These are phyloP conservation scores for Melanotus villosus DNA, from an alignment of 2,888 invertebrate genomes.

Conservation along the genomic window DNA sequence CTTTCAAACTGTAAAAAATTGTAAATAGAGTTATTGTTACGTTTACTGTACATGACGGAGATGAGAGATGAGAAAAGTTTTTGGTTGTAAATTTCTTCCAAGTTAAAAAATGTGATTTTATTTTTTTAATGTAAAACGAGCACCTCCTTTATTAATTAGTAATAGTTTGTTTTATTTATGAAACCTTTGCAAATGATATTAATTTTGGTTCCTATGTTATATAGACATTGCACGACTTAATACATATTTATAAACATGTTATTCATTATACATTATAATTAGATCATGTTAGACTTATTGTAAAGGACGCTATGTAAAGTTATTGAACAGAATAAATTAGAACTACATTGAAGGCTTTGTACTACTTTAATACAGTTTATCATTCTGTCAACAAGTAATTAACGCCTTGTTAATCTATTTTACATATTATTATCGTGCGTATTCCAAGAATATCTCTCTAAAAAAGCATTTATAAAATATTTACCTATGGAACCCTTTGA, in stretches of 20 bases:
- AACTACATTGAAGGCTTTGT: slow-evolving; percentile 57
- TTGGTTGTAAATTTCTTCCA: slow-evolving; percentile 5
- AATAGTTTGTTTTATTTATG: slow-evolving; percentile 36
- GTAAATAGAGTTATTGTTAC: slow-evolving; percentile 44
- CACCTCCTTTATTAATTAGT: slow-evolving; percentile 19
- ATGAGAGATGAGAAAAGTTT: slow-evolving; percentile 9
- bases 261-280: slow-evolving; percentile 46
- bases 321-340: slow-evolving; percentile 61
- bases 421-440: no score
- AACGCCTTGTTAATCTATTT: slow-evolving; percentile 6
- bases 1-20: slow-evolving; percentile 42
- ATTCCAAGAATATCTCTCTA: no score
- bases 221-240: slow-evolving; percentile 37
- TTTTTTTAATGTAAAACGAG: slow-evolving; percentile 7
- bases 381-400: slow-evolving; percentile 11
- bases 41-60: slow-evolving; percentile 23
- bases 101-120: slow-evolving; percentile 31
- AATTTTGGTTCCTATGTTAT: slow-evolving; percentile 44
- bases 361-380: not conserved
- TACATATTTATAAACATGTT: slow-evolving; percentile 47
- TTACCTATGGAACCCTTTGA: no score
- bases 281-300: slow-evolving; percentile 52
- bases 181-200: slow-evolving; percentile 32
- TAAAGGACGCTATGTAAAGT: slow-evolving; percentile 64
- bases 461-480: no score